A percentile compares a stretch with the other conserved stretches of the same genome.
Conservation (phyloP, 2,888 invertebrate species). For the Lepidonotus clava region DNA sequence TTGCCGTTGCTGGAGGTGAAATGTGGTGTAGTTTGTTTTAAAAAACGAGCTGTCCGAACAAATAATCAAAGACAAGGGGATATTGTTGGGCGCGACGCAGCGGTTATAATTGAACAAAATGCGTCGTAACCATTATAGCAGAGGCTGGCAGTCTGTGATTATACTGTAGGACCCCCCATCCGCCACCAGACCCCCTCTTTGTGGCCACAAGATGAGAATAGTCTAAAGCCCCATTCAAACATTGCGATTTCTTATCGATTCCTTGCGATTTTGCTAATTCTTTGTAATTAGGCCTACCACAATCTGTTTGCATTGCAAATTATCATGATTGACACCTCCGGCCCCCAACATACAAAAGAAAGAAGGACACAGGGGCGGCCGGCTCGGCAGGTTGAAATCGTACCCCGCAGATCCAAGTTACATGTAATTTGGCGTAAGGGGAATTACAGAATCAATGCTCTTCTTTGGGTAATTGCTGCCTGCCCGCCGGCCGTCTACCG, state of each 20-base stretch:
- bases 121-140: not conserved
- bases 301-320: no score
- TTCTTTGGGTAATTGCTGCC: not conserved
- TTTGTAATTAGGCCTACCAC: no score
- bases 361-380: not conserved
- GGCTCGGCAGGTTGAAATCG: not conserved
- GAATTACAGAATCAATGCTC: conserved; percentile 36
- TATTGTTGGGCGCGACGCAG: not conserved
- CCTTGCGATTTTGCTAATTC: no score
- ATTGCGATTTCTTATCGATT: no score
- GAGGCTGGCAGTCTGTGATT: conserved; percentile 11
- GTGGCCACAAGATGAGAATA: not conserved
- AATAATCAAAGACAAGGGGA: conserved; percentile 1
- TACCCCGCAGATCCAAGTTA: conserved; percentile 24
- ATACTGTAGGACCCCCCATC: not conserved
- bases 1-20: not conserved
- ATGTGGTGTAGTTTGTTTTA: not conserved
- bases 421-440: conserved; percentile 35
- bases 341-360: not conserved
- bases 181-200: not conserved
- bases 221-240: not conserved
- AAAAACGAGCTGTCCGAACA: not conserved
- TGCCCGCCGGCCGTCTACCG: not conserved
- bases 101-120: not conserved
- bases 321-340: no score